Evolutionary conservation across 2,113 vertebrate genomes (phyloP).

Genomic region (Jacana jacana): DNA sequence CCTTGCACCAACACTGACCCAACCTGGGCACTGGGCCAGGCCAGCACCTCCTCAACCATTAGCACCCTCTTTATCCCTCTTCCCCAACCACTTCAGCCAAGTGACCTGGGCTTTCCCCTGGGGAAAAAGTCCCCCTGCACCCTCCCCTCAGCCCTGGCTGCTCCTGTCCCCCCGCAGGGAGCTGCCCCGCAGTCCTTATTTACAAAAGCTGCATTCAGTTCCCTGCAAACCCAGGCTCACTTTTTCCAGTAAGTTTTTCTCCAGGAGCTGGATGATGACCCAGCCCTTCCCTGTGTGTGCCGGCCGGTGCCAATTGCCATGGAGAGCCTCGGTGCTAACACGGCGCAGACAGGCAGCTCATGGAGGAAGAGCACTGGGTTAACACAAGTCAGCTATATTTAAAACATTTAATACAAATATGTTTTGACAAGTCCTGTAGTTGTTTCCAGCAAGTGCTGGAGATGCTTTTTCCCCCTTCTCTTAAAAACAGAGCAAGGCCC

Average conservation of each 20-base stretch:
- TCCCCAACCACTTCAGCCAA: background rate
- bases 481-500: conserved; percentile 12
- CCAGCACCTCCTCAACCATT: background rate
- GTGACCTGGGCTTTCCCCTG: background rate
- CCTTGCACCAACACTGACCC: background rate
- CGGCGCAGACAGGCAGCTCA: background rate
- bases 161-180: background rate
- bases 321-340: background rate
- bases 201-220: conserved; percentile 53
- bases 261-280: conserved; percentile 13
- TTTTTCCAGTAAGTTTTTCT: conserved; percentile 50
- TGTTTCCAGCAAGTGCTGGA: background rate
- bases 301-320: background rate
- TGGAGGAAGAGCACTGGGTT: background rate
- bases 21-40: rapidly evolving
- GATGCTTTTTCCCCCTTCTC: background rate
- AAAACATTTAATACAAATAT: conserved; percentile 64
- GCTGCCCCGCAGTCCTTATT: background rate
- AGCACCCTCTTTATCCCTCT: background rate
- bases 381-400: background rate
- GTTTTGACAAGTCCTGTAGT: conserved; percentile 33
- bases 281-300: background rate
- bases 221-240: conserved; percentile 11
- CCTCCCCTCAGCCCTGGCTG: background rate
- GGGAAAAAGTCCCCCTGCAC: rapidly evolving